These are phyloP conservation scores for Hydriomena furcata DNA, from an alignment of 2,888 invertebrate genomes.

Conservation along the genomic window DNA sequence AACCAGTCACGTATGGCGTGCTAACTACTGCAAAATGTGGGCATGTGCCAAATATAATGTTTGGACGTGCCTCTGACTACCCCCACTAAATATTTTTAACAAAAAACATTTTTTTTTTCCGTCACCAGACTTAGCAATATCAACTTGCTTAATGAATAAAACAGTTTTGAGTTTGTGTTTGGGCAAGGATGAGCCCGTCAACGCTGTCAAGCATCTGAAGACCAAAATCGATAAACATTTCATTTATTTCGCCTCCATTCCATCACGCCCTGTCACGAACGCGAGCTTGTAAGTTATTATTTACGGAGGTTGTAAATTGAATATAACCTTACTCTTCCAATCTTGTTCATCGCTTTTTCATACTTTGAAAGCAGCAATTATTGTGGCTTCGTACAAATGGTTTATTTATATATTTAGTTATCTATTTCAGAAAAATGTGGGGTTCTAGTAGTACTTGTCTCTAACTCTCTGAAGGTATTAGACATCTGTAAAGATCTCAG, in stretches of 20 bases:
- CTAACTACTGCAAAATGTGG: no score
- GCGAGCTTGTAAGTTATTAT: conserved; percentile 32
- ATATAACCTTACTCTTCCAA: conserved; percentile 10
- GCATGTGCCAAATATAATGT: no score
- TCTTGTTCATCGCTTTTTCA: background rate
- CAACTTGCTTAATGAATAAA: no score
- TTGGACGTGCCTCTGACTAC: no score
- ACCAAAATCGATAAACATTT: conserved; percentile 47
- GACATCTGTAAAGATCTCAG: no score
- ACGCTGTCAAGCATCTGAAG: conserved; percentile 12
- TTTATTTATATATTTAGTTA: no score
- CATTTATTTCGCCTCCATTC: conserved; percentile 31
- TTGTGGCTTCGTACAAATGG: background rate
- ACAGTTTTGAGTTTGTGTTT: no score
- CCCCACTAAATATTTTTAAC: no score
- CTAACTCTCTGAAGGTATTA: no score
- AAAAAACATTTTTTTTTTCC: no score
- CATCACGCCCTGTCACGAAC: conserved; percentile 14
- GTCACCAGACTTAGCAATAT: no score
- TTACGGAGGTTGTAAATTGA: conserved; percentile 18
- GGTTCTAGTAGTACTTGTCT: background rate
- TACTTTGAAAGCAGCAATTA: background rate
- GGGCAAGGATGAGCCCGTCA: background rate
- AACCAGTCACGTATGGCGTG: no score
- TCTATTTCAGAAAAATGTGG: background rate